Evolutionary conservation across 2,888 invertebrate species (phyloP).

Genomic region (Phlogophora meticulosa): DNA sequence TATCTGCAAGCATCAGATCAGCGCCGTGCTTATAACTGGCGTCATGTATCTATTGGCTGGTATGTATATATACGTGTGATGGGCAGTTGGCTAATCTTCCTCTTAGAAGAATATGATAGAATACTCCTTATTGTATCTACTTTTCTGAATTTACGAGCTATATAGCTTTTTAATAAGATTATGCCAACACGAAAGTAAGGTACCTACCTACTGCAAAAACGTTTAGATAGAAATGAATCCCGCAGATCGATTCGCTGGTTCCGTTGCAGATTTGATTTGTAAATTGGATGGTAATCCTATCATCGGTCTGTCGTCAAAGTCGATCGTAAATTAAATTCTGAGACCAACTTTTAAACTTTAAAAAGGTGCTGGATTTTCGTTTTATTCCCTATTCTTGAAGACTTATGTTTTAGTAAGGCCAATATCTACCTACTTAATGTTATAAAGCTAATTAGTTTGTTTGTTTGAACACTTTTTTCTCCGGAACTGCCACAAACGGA

Average conservation of each 20-base stretch:
- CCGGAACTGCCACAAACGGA: too few species aligned
- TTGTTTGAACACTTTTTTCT: too few species aligned
- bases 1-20: constrained; percentile 97
- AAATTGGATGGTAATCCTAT: constrained; percentile 30
- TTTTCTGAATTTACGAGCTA: too few species aligned
- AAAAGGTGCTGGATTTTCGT: neutral
- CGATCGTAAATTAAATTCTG: neutral
- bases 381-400: neutral
- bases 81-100: neutral
- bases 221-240: neutral
- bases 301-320: neutral
- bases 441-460: too few species aligned
- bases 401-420: neutral
- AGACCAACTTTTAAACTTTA: neutral
- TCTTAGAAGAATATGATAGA: too few species aligned
- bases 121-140: too few species aligned
- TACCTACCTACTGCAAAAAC: neutral
- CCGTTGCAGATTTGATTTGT: constrained; percentile 14
- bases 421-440: too few species aligned
- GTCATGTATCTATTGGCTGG: constrained; percentile 98
- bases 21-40: constrained; percentile 97
- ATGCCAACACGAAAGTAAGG: neutral
- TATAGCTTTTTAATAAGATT: neutral
- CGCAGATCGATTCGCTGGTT: neutral
- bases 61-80: constrained; percentile 78